Conservation (phyloP, 2,113 vertebrate genomes). For the Odocoileus hemionus region DNA sequence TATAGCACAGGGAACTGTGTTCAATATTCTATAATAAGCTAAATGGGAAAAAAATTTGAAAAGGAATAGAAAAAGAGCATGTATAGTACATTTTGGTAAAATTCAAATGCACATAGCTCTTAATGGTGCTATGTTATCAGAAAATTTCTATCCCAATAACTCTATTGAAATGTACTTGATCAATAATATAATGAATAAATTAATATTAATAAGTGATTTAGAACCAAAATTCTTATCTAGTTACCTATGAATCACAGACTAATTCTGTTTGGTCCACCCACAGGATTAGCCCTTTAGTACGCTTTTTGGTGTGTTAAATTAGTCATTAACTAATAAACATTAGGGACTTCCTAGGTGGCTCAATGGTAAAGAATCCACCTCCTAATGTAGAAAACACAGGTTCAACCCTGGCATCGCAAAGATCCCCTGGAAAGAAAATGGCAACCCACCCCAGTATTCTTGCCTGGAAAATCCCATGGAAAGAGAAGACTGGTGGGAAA, state of each 20-base stretch:
- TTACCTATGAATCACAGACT: not conserved
- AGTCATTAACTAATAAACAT: not conserved
- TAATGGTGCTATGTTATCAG: not conserved
- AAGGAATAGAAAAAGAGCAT: not conserved
- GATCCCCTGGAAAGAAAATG: not conserved
- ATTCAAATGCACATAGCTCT: not conserved
- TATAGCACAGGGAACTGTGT: not conserved
- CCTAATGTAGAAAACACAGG: not conserved
- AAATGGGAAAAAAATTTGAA: not conserved
- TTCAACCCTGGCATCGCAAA: not conserved
- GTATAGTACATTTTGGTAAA: conserved; percentile 16
- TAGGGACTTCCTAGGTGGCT: not conserved
- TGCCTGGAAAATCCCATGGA: not conserved
- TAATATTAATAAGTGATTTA: conserved; percentile 11
- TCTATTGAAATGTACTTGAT: not conserved
- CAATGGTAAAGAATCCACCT: not conserved
- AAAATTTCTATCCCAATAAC: not conserved
- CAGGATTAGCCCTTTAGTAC: not conserved
- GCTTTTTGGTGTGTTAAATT: not conserved
- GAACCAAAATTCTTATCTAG: not conserved
- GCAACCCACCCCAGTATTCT: not conserved
- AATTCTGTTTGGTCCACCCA: not conserved
- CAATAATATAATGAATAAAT: not conserved
- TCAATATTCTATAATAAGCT: not conserved
- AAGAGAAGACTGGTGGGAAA: not conserved